Base-by-base conservation (phyloP, 2,888 invertebrate genomes). In the Papilio elwesi region DNA sequence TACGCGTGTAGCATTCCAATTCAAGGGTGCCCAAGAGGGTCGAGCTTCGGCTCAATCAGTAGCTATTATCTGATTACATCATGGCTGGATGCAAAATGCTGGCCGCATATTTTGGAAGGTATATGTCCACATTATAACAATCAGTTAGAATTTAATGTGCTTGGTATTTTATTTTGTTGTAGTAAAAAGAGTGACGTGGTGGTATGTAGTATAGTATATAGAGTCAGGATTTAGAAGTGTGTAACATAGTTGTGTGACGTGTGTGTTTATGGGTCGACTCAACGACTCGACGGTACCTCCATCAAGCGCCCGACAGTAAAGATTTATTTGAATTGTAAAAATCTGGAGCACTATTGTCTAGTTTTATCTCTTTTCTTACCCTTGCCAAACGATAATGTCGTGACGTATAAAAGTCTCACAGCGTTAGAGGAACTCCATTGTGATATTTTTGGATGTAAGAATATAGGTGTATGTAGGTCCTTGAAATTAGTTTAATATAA, bases 261-360 rank as follows among this genome's bases (percentile, higher is more conserved):
- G 36, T 59, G 59, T 59, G 8, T 38, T n/a, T 13, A 43, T 43
- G 6, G 59, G 59, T 59, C 59, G 6, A 13, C 38, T 26, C 13
- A 38, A 13, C 59, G 6, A 13, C 38, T 26, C 13, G 59, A 13
- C 13, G 36, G 38, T 38, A n/a, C 59, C 59, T 59, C 59, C 38
- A 59, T 59, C 59, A 59, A 59, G 38, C 59, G 59, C 36, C 59
- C 59, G 38, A 59, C 59, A 38, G n/a, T 59, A 59, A 59, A 59
- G 59, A 59, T 59, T 59, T 59, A 59, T 59, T 59, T 59, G 59
- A 59, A 59, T 59, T 59, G 59, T 59, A 59, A 59, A 59, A 59
- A 59, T 59, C 59, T 59, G 26, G 59, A 59, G 38, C 53, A 11
- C 59, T 59, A 59, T 38, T n/a, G 38, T 59, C 38, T 59, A 59